These are phyloP conservation scores for Perodicticus potto DNA, from an alignment of 2,797 vertebrate genomes.

Conservation along the genomic window DNA sequence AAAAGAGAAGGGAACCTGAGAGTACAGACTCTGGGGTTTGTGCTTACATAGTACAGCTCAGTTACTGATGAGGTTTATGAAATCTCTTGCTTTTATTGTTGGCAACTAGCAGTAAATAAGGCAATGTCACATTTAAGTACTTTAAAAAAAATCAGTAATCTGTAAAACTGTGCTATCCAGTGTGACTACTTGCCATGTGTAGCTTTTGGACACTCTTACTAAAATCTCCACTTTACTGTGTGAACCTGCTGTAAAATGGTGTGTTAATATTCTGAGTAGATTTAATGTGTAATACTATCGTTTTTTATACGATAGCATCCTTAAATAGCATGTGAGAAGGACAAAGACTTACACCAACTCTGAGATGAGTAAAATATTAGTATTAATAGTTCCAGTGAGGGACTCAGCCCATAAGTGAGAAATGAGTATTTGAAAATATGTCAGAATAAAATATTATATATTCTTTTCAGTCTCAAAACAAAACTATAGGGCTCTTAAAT, in stretches of 20 bases:
- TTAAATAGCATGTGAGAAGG: conserved; percentile 12
- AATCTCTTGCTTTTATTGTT: background rate
- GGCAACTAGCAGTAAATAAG: conserved; percentile 24
- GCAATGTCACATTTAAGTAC: background rate
- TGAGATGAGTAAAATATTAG: background rate
- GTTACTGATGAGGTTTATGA: conserved; percentile 14
- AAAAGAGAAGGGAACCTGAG: background rate
- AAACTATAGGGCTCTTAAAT: background rate
- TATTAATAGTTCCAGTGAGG: background rate
- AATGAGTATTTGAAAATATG: background rate
- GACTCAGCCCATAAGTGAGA: background rate
- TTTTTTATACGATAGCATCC: background rate
- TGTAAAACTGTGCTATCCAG: background rate
- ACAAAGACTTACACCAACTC: background rate
- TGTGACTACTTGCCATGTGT: no score
- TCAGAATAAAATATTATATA: background rate
- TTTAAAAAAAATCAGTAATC: background rate
- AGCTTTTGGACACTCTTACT: background rate
- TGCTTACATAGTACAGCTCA: background rate
- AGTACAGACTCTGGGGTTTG: background rate
- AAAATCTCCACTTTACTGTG: background rate
- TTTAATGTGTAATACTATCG: background rate
- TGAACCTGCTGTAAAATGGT: background rate
- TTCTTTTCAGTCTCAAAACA: background rate
- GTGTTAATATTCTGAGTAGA: background rate